Conservation (phyloP, 2,113 vertebrate species). For the Centrocercus urophasianus region DNA sequence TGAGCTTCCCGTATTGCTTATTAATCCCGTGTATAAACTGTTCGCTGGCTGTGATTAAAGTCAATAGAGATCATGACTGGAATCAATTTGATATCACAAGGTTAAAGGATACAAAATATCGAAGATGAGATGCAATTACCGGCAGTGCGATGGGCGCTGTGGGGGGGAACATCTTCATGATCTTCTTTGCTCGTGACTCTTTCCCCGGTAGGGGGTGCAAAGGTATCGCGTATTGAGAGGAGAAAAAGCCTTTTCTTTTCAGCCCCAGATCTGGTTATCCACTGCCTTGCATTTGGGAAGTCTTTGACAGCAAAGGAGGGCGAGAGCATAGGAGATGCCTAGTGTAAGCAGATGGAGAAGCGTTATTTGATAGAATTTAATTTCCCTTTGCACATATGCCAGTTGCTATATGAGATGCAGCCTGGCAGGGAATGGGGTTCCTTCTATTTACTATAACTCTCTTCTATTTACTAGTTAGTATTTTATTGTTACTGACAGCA, state of each 20-base stretch:
- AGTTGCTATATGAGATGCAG: not conserved
- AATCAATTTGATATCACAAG: rapidly evolving
- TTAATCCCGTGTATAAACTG: not conserved
- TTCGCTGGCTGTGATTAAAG: not conserved
- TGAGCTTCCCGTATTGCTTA: not conserved
- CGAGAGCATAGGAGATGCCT: not conserved
- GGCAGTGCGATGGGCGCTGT: rapidly evolving
- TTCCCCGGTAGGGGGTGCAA: slow-evolving; percentile 48
- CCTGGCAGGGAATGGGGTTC: not conserved
- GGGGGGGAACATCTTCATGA: rapidly evolving
- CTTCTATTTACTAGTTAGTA: not conserved
- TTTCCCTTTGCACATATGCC: not conserved
- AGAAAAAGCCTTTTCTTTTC: rapidly evolving
- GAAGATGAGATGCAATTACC: rapidly evolving
- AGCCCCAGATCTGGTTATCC: not conserved
- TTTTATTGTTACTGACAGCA: not conserved
- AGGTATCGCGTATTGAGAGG: not conserved
- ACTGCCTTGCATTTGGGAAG: not conserved
- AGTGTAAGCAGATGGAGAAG: not conserved
- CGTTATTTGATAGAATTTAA: not conserved
- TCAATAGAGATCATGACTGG: not conserved
- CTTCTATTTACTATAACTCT: not conserved
- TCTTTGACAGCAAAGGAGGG: not conserved
- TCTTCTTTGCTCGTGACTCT: not conserved
- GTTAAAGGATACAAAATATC: not conserved